Conservation (phyloP, 2,113 vertebrate species). For the Tricholaema leucomelas region DNA sequence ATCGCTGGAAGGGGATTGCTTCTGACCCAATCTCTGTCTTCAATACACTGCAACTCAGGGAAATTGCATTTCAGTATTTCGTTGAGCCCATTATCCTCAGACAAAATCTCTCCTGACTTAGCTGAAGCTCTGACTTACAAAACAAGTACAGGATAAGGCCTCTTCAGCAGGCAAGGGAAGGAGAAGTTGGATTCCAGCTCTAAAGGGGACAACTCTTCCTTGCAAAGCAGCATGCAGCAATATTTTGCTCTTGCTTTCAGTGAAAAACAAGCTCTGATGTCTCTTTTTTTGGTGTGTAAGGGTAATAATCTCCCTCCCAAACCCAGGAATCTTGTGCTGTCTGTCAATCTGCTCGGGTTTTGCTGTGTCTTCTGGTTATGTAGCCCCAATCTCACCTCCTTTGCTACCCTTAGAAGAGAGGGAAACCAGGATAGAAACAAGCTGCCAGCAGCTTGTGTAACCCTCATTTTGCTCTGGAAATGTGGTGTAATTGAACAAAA, state of each 20-base stretch:
- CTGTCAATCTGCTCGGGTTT: not conserved
- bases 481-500: not conserved
- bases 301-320: not conserved
- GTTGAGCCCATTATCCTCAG: not conserved
- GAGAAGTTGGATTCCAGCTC: not conserved
- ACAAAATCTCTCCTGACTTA: not conserved
- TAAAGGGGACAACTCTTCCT: not conserved
- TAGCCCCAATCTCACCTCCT: not conserved
- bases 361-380: not conserved
- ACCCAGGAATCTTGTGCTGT: accelerated
- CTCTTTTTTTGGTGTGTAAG: not conserved
- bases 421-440: not conserved
- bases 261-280: not conserved
- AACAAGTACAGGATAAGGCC: not conserved
- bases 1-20: not conserved
- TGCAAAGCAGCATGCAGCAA: accelerated
- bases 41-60: not conserved
- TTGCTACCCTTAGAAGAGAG: not conserved
- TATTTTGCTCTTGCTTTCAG: not conserved
- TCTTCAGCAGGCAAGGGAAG: not conserved
- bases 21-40: not conserved
- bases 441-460: not conserved
- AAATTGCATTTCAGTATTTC: not conserved
- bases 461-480: not conserved
- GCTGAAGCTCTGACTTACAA: not conserved